phyloP scores from a whole-genome alignment of 2,888 invertebrate genomes.

The Diarsia rubi region DNA sequence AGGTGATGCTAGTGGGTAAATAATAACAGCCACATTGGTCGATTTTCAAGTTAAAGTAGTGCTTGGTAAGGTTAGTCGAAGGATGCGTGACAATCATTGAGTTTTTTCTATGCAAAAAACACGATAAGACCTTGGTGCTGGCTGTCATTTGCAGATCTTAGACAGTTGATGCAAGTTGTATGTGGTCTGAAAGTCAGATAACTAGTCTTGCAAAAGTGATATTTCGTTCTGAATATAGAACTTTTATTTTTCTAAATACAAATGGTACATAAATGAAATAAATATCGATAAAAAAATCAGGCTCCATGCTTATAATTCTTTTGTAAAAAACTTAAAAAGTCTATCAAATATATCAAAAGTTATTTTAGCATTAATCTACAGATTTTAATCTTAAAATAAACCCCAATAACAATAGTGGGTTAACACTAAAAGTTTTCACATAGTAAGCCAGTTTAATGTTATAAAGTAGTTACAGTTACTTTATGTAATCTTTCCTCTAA shows the following conservation, averaged over 20 bases:
- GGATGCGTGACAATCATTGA: no score
- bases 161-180: no score
- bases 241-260: neutral
- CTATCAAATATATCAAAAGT: constrained; percentile 23
- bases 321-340: constrained; percentile 6
- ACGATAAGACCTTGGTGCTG: no score
- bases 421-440: constrained; percentile 42
- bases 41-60: no score
- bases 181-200: no score
- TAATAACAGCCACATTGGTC: no score
- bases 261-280: neutral
- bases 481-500: constrained; percentile 28
- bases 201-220: no score
- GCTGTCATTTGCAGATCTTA: no score
- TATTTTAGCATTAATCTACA: constrained; percentile 43
- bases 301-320: neutral
- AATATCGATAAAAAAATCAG: neutral
- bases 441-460: constrained; percentile 28
- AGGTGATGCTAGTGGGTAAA: no score
- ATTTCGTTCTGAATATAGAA: neutral
- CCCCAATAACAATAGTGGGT: constrained; percentile 24
- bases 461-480: constrained; percentile 22
- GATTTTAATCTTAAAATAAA: constrained; percentile 51
- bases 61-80: no score
- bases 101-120: no score